Evolutionary conservation across 1,140 invertebrate species (phyloP).

Genomic region (Scaptomyza montana): DNA sequence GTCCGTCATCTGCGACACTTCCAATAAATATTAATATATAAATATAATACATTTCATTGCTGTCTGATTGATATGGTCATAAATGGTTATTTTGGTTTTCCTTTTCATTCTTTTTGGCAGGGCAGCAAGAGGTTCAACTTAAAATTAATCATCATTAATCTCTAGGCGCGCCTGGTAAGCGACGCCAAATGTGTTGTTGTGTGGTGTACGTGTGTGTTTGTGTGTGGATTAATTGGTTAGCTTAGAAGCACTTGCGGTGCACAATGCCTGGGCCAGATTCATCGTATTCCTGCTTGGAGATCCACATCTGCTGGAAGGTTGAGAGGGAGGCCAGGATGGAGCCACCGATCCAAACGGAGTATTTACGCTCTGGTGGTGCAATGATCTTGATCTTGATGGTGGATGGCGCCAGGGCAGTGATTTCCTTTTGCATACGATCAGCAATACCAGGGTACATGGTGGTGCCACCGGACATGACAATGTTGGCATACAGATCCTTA

Average conservation of each 20-base stretch:
- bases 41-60: constrained; percentile 74
- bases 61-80: constrained; percentile 47
- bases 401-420: constrained; percentile 92
- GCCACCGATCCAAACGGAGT: constrained; percentile 96
- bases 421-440: constrained; percentile 96
- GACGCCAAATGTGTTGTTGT: constrained; percentile 53
- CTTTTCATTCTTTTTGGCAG: constrained; percentile 39
- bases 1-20: constrained; percentile 60
- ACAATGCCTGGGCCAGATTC: constrained; percentile 97
- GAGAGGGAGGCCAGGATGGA: constrained; percentile 93
- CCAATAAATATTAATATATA: constrained; percentile 78
- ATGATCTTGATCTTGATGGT: constrained; percentile 98
- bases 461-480: constrained; percentile 97
- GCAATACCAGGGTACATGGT: constrained; percentile 97
- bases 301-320: constrained; percentile 98
- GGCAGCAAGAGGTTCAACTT: constrained; percentile 77
- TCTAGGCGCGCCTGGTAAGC: constrained; percentile 54
- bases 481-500: constrained; percentile 98
- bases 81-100: constrained; percentile 29
- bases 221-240: constrained; percentile 29
- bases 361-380: constrained; percentile 96
- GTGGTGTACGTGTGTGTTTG: constrained; percentile 33
- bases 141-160: constrained; percentile 71
- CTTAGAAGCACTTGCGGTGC: constrained; percentile 98
- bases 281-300: constrained; percentile 97